Evolutionary conservation across 2,888 invertebrate genomes (phyloP).

Genomic region (Cantharis lateralis): DNA sequence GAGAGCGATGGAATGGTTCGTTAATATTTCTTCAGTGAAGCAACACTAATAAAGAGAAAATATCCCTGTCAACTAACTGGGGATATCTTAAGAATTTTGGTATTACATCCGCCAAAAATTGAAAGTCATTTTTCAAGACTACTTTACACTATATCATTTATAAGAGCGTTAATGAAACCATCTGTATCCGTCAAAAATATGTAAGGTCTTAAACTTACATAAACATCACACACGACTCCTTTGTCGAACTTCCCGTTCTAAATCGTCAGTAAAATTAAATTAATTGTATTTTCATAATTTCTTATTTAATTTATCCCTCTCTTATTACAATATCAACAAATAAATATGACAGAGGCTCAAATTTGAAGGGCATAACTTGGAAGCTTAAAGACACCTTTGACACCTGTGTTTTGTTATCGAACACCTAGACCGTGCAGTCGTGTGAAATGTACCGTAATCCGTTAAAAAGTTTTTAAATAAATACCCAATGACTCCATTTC

Average conservation of each 20-base stretch:
- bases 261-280: constrained; percentile 47
- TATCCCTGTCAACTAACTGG: not conserved
- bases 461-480: constrained; percentile 45
- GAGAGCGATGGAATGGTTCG: not conserved
- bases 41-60: not conserved
- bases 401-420: constrained; percentile 41
- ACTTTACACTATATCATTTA: constrained; percentile 23
- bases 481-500: constrained; percentile 37
- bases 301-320: constrained; percentile 13
- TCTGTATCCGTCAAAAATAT: constrained; percentile 39
- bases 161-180: constrained; percentile 40
- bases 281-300: constrained; percentile 44
- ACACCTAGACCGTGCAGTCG: constrained; percentile 38
- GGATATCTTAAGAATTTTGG: not conserved
- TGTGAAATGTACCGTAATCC: constrained; percentile 41
- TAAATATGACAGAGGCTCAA: constrained; percentile 10
- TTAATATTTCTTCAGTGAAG: not conserved
- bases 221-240: constrained; percentile 41
- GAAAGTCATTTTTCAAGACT: not conserved
- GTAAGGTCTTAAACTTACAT: constrained; percentile 26
- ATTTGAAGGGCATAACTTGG: constrained; percentile 23
- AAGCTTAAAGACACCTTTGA: constrained; percentile 27
- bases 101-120: not conserved
- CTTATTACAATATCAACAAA: constrained; percentile 4
- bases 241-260: constrained; percentile 49